Percentiles rank a stretch among this genome's conserved stretches.
Evolutionary conservation across 1,140 invertebrate genomes (phyloP).

Genomic region (Augochlora pura): DNA sequence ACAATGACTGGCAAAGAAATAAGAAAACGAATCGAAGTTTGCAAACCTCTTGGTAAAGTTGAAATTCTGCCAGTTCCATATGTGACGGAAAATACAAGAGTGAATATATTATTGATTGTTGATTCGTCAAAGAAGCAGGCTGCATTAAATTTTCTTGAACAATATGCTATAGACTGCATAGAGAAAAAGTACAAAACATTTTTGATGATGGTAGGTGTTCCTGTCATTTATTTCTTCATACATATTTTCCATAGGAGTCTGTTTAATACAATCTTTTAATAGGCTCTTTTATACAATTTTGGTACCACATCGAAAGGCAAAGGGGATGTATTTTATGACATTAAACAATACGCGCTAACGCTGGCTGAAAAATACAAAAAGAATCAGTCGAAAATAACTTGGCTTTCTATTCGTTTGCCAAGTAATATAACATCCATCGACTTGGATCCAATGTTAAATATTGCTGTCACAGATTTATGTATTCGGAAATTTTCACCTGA

Average conservation of each 20-base stretch:
- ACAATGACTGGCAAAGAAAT: conserved; percentile 71
- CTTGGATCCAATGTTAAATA: conserved; percentile 80
- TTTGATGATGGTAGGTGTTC: conserved; percentile 84
- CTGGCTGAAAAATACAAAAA: conserved; percentile 86
- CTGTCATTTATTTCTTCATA: conserved; percentile 21
- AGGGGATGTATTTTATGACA: conserved; percentile 83
- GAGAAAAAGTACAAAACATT: conserved; percentile 89
- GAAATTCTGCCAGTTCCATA: conserved; percentile 94
- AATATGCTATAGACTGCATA: conserved; percentile 87
- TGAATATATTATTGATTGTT: conserved; percentile 88
- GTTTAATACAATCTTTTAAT: conserved; percentile 61
- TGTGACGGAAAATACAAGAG: conserved; percentile 92
- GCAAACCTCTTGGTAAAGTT: conserved; percentile 90
- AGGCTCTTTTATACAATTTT: conserved; percentile 83
- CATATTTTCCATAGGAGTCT: conserved; percentile 45
- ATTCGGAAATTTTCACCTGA: conserved; percentile 86
- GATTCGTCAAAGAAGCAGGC: conserved; percentile 79
- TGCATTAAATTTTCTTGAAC: conserved; percentile 84
- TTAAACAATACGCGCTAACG: conserved; percentile 84
- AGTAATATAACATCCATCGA: conserved; percentile 65
- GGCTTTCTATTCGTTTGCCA: conserved; percentile 85
- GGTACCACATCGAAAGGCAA: conserved; percentile 84
- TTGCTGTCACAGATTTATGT: conserved; percentile 87
- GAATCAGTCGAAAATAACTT: conserved; percentile 86
- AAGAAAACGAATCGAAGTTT: conserved; percentile 83